Conservation (phyloP, 2,797 vertebrate genomes). For the Onychomys torridus region DNA sequence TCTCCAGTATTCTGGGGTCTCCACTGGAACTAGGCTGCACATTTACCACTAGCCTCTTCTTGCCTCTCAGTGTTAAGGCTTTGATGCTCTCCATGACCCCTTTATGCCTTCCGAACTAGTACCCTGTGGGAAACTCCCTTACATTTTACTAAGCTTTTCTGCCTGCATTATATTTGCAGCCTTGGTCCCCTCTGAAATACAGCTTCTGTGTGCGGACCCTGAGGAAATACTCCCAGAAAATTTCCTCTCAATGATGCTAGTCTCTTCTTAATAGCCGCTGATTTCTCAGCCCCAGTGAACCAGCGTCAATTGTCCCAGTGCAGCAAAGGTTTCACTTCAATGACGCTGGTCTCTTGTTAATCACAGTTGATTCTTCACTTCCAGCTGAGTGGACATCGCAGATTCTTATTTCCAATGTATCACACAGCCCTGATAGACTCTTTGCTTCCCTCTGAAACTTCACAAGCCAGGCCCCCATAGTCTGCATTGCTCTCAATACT, state of each 20-base stretch:
- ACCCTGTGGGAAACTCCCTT: neutral
- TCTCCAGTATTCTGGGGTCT: neutral
- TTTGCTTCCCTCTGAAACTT: neutral
- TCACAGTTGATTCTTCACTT: neutral
- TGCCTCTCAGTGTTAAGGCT: neutral
- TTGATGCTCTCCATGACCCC: neutral
- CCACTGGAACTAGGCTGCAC: neutral
- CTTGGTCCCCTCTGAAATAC: neutral
- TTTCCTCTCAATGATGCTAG: neutral
- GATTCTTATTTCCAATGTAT: neutral
- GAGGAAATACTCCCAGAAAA: neutral
- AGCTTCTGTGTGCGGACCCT: neutral
- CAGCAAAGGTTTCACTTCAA: neutral
- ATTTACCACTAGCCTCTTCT: neutral
- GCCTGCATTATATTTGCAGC: neutral
- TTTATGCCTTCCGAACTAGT: neutral
- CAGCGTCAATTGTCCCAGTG: neutral
- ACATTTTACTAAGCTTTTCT: neutral
- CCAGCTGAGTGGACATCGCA: neutral
- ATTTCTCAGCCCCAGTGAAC: neutral
- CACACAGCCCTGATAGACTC: neutral
- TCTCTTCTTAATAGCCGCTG: neutral
- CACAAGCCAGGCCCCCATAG: neutral
- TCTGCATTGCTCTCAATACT: neutral
- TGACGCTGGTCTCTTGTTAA: neutral